These are phyloP conservation scores for Poeciliopsis turneri DNA, from an alignment of 2,797 vertebrate species.

Conservation along the genomic window DNA sequence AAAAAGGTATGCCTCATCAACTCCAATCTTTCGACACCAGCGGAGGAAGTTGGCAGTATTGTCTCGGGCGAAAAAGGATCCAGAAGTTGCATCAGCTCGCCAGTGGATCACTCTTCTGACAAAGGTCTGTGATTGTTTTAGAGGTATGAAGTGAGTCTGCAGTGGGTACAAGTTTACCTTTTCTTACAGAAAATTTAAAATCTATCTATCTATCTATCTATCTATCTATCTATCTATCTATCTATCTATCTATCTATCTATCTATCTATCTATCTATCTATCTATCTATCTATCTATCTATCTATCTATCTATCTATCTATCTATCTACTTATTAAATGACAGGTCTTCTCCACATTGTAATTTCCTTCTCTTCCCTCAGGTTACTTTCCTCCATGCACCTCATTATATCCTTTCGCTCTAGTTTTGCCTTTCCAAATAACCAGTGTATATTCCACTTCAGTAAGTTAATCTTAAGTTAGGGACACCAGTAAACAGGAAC, in stretches of 20 bases:
- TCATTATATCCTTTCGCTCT: neutral
- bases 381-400: neutral
- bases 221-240: neutral
- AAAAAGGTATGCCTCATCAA: slow-evolving; percentile 94
- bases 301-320: neutral
- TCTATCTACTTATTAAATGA: neutral
- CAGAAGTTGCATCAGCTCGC: slow-evolving; percentile 90
- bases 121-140: slow-evolving; percentile 75
- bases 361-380: neutral
- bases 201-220: neutral
- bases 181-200: neutral
- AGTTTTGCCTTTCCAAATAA: neutral
- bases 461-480: neutral
- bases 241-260: neutral
- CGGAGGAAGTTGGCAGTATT: slow-evolving; percentile 97
- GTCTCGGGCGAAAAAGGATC: slow-evolving; percentile 97
- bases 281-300: too few relatives aligned
- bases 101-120: slow-evolving; percentile 91
- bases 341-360: neutral
- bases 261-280: too few relatives aligned
- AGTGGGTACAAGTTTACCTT: slow-evolving; percentile 4
- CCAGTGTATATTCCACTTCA: neutral
- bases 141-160: slow-evolving; percentile 4
- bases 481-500: neutral
- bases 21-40: slow-evolving; percentile 95